Base-by-base conservation (phyloP, 2,888 invertebrate species). In the Girardia tigrina region DNA sequence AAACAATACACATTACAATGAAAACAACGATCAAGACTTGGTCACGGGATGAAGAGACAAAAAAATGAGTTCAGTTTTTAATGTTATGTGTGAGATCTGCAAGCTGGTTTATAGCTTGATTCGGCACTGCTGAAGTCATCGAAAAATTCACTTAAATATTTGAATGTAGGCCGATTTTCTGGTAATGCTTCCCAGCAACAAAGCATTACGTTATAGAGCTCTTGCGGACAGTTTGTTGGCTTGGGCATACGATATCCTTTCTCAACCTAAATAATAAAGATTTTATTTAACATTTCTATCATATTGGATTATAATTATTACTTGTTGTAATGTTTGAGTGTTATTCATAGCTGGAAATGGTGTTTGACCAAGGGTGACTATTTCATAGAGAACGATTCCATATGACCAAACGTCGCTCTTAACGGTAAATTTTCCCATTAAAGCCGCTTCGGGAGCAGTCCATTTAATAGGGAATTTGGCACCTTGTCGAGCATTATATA, bases 401-500 rank as follows among this genome's bases (percentile, higher is more conserved):
- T 91, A 95, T 0, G 94, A 94, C 98, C 98, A 98, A 0, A 98
- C 95, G 84, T 98, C 98, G 70, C 94, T 94, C 85, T 98, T 98
- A 79, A 97, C 95, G 42, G 94, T 94, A 86, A 98, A 98, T 82
- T 90, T 88, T 71, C 92, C 92, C 83, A 92, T 92, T 74, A 92
- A 89, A 56, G 94, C 94, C 0, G 94, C 94, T 85, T 94, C 94
- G 0, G 94, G 94, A 0, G 94, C 93, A 0, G 95, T 95, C 95
- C 95, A 95, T 83, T 95, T 95, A 8, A 98, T 94, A 0, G 98
- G 98, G 86, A 98, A 97, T 78, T 94, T 88, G 0, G 94, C 92
- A n/a, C 94, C 92, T 84, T 93, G 92, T 80, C 91, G 90, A 1
- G 94, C 94, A 83, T 92, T 94, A 83, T 95, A 95, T 83, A 95